Evolutionary conservation across 92 coral and sea anemone genomes (phyloP), one percentile per base, ranked within the genome.

Genomic region (Phenganax marumi): DNA sequence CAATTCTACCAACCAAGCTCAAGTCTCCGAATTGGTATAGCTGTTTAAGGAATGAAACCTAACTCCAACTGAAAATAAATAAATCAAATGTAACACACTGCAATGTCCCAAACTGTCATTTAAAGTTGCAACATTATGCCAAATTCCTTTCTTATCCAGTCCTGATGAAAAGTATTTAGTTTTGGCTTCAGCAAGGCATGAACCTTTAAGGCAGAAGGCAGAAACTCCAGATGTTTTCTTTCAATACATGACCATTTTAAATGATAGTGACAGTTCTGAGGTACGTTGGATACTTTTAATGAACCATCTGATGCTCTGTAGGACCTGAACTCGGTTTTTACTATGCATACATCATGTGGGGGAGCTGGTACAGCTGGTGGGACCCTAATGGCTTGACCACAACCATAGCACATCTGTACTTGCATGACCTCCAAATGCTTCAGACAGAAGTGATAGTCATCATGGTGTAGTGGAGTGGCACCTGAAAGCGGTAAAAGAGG

Each of bases 311-410:
- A 7, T 65, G 77, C 73, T 66, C 71, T 83, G 79, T 50, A 80
- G 12, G 81, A 79, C 14, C 85, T 52, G 80, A 66, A 82, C 52
- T 54, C 90, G 55, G 64, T 68, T 13, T 73, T 47, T 23, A 75
- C 79, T 12, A 73, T 47, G n/a, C 79, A 73, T 19, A 73, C 12
- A 25, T 73, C 79, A 81, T 84, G 84, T 16, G 90, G 90, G 24
- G 90, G 88, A 53, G 73, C 66, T 77, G 88, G 90, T 53, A 87
- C 85, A 48, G 52, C 77, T 19, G 87, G 87, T 17, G 87, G 90
- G 25, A 77, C 72, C 22, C 88, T 66, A 57, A 77, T 79, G 18
- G 68, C 14, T 62, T 70, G 50, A 7, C 56, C 53, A 52, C 60
- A 73, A 8, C 60, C 79, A 17, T 73, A 73, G 60, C 89, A 88